Evolutionary conservation across 2,797 vertebrate genomes (phyloP).

Genomic region (Distichodus sexfasciatus): DNA sequence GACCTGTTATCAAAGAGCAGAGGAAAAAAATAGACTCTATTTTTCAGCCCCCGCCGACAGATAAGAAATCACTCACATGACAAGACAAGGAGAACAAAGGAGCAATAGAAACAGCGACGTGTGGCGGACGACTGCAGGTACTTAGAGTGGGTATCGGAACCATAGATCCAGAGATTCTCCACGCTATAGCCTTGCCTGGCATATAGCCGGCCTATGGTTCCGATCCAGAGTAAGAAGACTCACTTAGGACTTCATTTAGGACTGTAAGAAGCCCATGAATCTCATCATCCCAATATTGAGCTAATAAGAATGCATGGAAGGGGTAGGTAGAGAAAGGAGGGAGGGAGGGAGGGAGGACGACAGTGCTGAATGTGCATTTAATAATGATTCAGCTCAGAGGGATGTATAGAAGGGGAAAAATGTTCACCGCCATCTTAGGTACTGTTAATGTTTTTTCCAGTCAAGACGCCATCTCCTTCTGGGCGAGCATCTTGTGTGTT

Average conservation of each 20-base stretch:
- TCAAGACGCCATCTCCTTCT: constrained; percentile 13
- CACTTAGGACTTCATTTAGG: constrained; percentile 55
- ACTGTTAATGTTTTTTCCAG: constrained; percentile 36
- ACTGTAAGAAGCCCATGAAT: constrained; percentile 43
- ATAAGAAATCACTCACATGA: constrained; percentile 63
- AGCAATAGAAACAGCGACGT: constrained; percentile 62
- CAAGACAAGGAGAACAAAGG: constrained; percentile 55
- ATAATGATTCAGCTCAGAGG: neutral
- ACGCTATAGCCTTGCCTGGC: constrained; percentile 55
- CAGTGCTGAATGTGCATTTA: constrained; percentile 4
- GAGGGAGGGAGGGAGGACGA: constrained; percentile 1
- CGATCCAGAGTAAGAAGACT: constrained; percentile 60
- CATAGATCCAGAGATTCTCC: constrained; percentile 60
- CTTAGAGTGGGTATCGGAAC: constrained; percentile 60
- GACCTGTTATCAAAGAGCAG: constrained; percentile 58
- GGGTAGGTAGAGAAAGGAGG: no score
- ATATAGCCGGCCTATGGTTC: constrained; percentile 62
- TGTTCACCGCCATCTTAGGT: constrained; percentile 9
- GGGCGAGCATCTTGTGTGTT: neutral
- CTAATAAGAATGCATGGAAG: constrained; percentile 40
- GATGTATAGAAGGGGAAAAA: neutral
- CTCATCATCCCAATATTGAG: constrained; percentile 27
- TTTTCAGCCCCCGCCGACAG: constrained; percentile 70
- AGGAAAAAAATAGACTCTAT: constrained; percentile 71
- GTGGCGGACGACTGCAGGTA: constrained; percentile 69